Base-by-base conservation (phyloP, 2,888 invertebrate species). In the Gasteruption jaculator region DNA sequence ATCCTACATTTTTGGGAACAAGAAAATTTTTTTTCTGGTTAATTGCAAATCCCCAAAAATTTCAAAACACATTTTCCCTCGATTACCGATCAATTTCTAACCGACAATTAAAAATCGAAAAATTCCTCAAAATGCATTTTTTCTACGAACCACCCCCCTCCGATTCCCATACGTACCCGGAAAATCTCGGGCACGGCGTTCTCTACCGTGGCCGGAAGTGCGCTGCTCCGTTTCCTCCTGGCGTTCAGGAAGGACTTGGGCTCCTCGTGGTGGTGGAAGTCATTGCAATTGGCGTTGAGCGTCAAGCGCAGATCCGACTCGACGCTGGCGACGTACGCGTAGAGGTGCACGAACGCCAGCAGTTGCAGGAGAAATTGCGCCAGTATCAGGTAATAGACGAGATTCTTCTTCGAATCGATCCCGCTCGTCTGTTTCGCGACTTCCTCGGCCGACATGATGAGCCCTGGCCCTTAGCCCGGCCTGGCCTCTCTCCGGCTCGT, bases 101-200 rank as follows among this genome's bases (percentile, higher is more conserved):
- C n/a, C n/a, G n/a, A n/a, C n/a, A n/a, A n/a, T n/a, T n/a, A n/a
- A n/a, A n/a, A n/a, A n/a, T n/a, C n/a, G n/a, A n/a, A n/a, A n/a
- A n/a, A n/a, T n/a, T n/a, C n/a, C n/a, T n/a, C n/a, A 27, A 27
- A 8, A 8, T 14, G 27, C 15, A 12, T 14, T 20, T 2, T 7
- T 21, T 35, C 10, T 5, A 19, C 10, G 6, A 26, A 8, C 16
- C 14, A 20, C n/a, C n/a, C n/a, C n/a, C n/a, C n/a, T n/a, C n/a
- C n/a, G 14, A 36, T 27, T 16, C n/a, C n/a, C 10, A 38, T 32
- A 51, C 55, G 54, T 54, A 69, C 68, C 56, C 65, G 58, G 38
- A 62, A 62, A 24, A 59, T 48, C 37, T 68, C 67, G 5, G 61
- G 61, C 11, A 70, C 66, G 7, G 66, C 60, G 42, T 70, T 70